Evolutionary conservation across 2,888 invertebrate genomes (phyloP).

Genomic region (Anthrax anthrax): DNA sequence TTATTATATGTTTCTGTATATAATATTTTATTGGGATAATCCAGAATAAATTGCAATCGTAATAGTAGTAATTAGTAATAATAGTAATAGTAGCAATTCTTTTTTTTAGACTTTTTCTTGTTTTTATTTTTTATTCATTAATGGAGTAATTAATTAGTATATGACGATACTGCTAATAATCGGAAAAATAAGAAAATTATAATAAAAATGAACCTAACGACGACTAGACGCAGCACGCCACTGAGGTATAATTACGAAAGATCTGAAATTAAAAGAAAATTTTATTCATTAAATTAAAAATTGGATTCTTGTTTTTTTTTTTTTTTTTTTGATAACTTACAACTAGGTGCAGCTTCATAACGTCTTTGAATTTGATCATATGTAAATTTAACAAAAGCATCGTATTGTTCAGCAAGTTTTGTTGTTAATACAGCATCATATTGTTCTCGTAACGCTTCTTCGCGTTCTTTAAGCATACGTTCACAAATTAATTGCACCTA

Average conservation of each 20-base stretch:
- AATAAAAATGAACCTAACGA: slow-evolving; percentile 8
- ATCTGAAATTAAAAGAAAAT: slow-evolving; percentile 20
- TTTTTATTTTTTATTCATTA: background rate
- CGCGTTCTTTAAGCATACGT: slow-evolving; percentile 89
- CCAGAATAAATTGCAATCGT: too few relatives aligned
- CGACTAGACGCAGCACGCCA: slow-evolving; percentile 20
- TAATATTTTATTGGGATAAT: too few relatives aligned
- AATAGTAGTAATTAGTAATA: too few relatives aligned
- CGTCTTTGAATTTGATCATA: slow-evolving; percentile 88
- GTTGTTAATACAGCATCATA: slow-evolving; percentile 85
- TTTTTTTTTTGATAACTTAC: slow-evolving; percentile 25
- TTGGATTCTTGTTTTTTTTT: too few relatives aligned
- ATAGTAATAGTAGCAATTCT: too few relatives aligned
- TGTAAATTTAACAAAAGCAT: slow-evolving; percentile 96
- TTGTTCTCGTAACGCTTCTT: slow-evolving; percentile 83
- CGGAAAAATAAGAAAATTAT: too few relatives aligned
- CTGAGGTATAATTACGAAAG: slow-evolving; percentile 30
- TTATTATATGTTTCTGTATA: too few relatives aligned
- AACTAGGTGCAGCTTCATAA: slow-evolving; percentile 38
- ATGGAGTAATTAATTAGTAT: too few relatives aligned
- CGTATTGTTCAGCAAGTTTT: slow-evolving; percentile 96
- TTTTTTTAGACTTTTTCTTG: too few relatives aligned
- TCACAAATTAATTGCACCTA: slow-evolving; percentile 95
- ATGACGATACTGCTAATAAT: slow-evolving; percentile 4
- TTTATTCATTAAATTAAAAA: too few relatives aligned